phyloP scores from a whole-genome alignment of 92 coral and sea anemone genomes.

The Heliopora coerulea region DNA sequence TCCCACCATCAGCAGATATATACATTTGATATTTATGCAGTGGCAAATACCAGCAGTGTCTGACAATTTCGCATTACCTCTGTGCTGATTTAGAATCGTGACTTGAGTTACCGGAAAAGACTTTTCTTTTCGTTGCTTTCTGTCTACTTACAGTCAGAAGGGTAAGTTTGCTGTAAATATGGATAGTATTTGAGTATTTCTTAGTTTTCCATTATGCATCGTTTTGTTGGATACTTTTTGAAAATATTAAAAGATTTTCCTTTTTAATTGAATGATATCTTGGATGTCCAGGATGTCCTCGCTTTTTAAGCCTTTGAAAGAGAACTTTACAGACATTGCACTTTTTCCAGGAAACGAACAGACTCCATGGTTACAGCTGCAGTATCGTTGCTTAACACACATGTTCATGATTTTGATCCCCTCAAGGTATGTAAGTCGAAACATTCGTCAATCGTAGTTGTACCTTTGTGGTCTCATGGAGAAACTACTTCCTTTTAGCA shows the following conservation, averaged over 20 bases:
- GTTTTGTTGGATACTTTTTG: too few relatives aligned
- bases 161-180: constrained; percentile 61
- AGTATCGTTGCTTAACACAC: constrained; percentile 77
- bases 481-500: too few relatives aligned
- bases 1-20: neutral
- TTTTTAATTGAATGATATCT: too few relatives aligned
- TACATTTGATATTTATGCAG: too few relatives aligned
- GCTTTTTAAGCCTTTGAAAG: too few relatives aligned
- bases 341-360: constrained; percentile 45
- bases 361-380: constrained; percentile 87
- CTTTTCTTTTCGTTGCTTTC: constrained; percentile 76
- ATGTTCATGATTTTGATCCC: constrained; percentile 84
- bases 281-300: too few relatives aligned
- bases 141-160: constrained; percentile 73
- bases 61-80: neutral
- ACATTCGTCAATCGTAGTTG: too few relatives aligned
- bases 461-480: too few relatives aligned
- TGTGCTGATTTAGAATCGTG: constrained; percentile 58
- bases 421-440: constrained; percentile 63
- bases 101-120: constrained; percentile 65
- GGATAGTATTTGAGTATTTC: too few relatives aligned
- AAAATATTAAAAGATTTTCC: too few relatives aligned
- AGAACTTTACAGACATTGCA: too few relatives aligned
- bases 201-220: too few relatives aligned
- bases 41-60: neutral